Evolutionary conservation across 2,797 vertebrate species (phyloP), one percentile per base, ranked within the genome.

Genomic region (Diplodus sargus): DNA sequence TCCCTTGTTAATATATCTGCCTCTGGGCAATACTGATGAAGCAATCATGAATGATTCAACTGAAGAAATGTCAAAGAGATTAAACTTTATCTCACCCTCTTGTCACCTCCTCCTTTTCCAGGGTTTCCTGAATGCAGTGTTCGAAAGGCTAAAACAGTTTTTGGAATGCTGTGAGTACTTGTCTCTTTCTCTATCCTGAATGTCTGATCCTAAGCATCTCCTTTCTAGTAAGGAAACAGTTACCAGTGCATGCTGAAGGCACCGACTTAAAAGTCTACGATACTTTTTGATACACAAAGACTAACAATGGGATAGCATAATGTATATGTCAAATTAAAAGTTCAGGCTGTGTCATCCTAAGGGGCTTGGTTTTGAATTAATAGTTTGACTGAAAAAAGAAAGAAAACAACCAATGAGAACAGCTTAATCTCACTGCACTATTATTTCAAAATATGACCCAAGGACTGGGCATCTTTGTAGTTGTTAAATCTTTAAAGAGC

Each of bases 91-190:
- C 67, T 88, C 75, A 83, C 63, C 79, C 70, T 85, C 78, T 88
- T 70, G 73, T 81, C 76, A 61, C 87, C 52, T 90, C 17, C 88
- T 56, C 85, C 85, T 95, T 95, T 89, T 87, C 89, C 89, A 99
- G 98, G 95, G 95, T 63, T 99, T 99, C 93, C 95, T 99, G 83
- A 96, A 97, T 91, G 96, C 97, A 0, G 93, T 97, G 73, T 99
- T 99, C 95, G 97, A 97, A 85, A 96, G 97, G 57, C 91, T 99
- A 60, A 97, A 96, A 88, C 97, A 98, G 87, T 99, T 99, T 95
- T 91, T 99, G 90, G 96, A 98, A 83, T 98, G 97, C 86, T 96
- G 98, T 99, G 94, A 98, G 98, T 99, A 87, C 80, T 67, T 61
- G 34, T 87, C 25, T 72, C 45, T 79, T 75, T 74, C 59, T 74